Evolutionary conservation across 2,888 invertebrate genomes (phyloP).

Genomic region (Lobophora halterata): DNA sequence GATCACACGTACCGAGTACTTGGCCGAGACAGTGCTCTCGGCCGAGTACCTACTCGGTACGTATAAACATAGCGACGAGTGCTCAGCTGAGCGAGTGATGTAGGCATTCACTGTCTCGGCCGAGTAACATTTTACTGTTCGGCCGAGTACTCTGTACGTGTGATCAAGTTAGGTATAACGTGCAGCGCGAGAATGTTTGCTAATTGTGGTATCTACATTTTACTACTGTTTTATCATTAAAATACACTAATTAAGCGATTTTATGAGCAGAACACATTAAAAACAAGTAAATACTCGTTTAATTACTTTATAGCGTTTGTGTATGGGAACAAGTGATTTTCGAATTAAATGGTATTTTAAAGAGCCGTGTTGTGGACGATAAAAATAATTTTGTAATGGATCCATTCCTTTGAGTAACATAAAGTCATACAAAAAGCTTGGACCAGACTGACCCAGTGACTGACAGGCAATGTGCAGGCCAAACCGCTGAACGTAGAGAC

Average conservation of each 20-base stretch:
- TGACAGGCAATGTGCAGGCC: too few relatives aligned
- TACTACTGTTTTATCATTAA: constrained; percentile 22
- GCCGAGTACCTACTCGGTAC: too few relatives aligned
- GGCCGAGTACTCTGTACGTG: too few relatives aligned
- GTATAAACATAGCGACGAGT: too few relatives aligned
- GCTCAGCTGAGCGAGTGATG: too few relatives aligned
- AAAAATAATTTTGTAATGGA: constrained; percentile 1
- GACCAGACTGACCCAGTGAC: too few relatives aligned
- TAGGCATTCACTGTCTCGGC: too few relatives aligned
- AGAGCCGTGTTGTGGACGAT: constrained; percentile 8
- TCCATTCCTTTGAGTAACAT: constrained; percentile 4
- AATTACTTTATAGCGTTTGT: constrained; percentile 14
- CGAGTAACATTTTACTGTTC: too few relatives aligned
- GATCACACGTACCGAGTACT: too few relatives aligned
- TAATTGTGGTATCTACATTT: constrained; percentile 22
- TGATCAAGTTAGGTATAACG: constrained; percentile 27
- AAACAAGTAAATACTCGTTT: constrained; percentile 13
- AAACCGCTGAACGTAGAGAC: too few relatives aligned
- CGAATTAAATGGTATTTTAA: constrained; percentile 6
- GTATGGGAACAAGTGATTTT: constrained; percentile 11
- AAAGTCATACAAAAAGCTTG: too few relatives aligned
- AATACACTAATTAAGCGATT: constrained; percentile 19
- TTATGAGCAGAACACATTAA: constrained; percentile 17
- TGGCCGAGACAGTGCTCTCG: too few relatives aligned
- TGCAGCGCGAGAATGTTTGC: constrained; percentile 11